Conservation (phyloP, 2,113 vertebrate genomes). For the Hypomesus transpacificus region DNA sequence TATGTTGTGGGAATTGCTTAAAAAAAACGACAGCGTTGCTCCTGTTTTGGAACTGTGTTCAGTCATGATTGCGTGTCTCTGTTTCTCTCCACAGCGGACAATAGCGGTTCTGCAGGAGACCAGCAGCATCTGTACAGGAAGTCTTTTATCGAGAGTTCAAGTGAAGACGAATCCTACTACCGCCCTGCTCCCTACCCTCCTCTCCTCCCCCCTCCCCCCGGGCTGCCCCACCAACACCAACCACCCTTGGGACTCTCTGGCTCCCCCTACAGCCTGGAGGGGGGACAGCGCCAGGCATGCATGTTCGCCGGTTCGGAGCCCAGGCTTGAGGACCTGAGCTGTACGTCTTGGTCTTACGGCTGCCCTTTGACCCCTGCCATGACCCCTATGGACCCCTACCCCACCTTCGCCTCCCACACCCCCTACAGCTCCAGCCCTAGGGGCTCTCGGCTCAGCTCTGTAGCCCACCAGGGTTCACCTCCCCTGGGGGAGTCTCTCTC, state of each 20-base stretch:
- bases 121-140: conserved; percentile 84
- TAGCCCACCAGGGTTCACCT: conserved; percentile 82
- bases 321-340: conserved; percentile 87
- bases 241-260: conserved; percentile 77
- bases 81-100: conserved; percentile 66
- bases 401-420: conserved; percentile 82
- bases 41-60: neutral
- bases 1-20: neutral
- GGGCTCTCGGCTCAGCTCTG: conserved; percentile 79
- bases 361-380: conserved; percentile 84
- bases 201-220: conserved; percentile 47
- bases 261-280: conserved; percentile 85
- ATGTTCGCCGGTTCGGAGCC: conserved; percentile 89
- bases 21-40: neutral
- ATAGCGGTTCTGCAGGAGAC: conserved; percentile 79
- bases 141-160: conserved; percentile 82
- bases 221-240: conserved; percentile 48
- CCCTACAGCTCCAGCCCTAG: conserved; percentile 86
- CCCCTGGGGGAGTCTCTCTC: conserved; percentile 73
- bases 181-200: conserved; percentile 72
- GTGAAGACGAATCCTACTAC: conserved; percentile 84
- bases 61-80: conserved; percentile 11
- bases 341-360: conserved; percentile 86
- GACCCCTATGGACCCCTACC: conserved; percentile 89
- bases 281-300: conserved; percentile 90